Conservation (phyloP, 2,113 vertebrate genomes). For the Thalassarche chlororhynchos region DNA sequence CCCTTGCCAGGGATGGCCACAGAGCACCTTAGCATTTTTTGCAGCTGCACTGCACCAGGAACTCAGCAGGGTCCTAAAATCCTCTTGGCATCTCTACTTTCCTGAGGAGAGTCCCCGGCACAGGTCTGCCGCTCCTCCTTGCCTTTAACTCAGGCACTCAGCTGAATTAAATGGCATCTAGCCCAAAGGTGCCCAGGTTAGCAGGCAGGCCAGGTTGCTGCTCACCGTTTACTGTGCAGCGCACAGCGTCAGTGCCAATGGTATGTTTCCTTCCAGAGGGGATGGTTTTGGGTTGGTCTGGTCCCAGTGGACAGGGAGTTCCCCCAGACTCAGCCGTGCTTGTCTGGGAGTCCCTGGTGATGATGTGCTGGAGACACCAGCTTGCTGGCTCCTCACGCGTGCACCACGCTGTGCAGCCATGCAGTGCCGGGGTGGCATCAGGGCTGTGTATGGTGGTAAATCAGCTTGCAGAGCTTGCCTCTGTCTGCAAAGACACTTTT, state of each 20-base stretch:
- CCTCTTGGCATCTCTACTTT: not conserved
- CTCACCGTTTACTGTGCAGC: not conserved
- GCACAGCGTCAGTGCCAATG: accelerated
- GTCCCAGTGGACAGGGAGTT: not conserved
- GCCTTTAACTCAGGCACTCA: not conserved
- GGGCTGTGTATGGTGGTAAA: not conserved
- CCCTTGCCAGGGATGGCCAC: not conserved
- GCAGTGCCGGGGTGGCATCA: not conserved
- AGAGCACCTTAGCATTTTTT: not conserved
- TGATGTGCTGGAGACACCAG: accelerated
- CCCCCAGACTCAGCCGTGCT: not conserved
- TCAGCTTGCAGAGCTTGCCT: not conserved
- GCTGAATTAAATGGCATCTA: not conserved
- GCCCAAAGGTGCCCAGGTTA: not conserved
- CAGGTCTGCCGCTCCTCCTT: not conserved
- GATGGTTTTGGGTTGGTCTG: not conserved
- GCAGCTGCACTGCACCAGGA: not conserved
- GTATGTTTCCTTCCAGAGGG: not conserved
- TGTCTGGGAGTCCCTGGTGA: not conserved
- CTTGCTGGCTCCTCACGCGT: accelerated
- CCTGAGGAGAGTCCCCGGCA: not conserved
- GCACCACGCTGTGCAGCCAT: accelerated
- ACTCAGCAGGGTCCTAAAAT: not conserved
- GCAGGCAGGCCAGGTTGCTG: not conserved
- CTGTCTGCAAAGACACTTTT: not conserved